Evolutionary conservation across 1,140 invertebrate species (phyloP), one percentile per base, ranked within the genome.

Genomic region (Bombus vancouverensis): DNA sequence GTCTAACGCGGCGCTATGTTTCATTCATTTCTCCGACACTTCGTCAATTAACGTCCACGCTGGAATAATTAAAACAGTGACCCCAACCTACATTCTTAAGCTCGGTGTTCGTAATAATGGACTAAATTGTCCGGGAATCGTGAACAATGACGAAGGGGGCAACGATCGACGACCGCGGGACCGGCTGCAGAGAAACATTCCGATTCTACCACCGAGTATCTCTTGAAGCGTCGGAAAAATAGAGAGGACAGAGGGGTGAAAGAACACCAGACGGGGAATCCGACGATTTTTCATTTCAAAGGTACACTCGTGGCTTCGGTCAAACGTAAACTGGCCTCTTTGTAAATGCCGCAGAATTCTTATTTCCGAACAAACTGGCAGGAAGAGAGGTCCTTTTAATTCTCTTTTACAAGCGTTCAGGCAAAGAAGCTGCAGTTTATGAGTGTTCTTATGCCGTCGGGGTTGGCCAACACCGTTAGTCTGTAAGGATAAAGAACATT

Each of bases 341-440:
- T 77, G 85, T 73, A 86, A 89, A 89, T 72, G 80, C 71, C 65
- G 66, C 71, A 85, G 88, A 86, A 87, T 85, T 89, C 83, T 89
- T 89, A 88, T 81, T 89, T 89, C 88, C 83, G 32, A 80, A 74
- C 42, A 39, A 62, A 65, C 70, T 89, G 13, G 75, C 32, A 65
- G 44, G 62, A 57, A 42, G 75, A 44, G 75, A 71, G 57, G 47
- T 47, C 65, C 79, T 86, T 86, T 89, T 89, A 89, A 89, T 89
- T 89, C 88, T 82, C 79, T 83, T 89, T 86, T 65, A 85, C 86
- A 86, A 89, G 83, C 81, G 81, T 76, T 89, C 88, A 65, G 72
- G 75, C 88, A 89, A 89, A 89, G 79, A 89, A 89, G 79, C 85
- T 37, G 75, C 87, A 73, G 87, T 82, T 89, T 89, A 89, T 73